These are phyloP conservation scores for Goniozus legneri DNA, from an alignment of 1,140 invertebrate species.

Conservation along the genomic window DNA sequence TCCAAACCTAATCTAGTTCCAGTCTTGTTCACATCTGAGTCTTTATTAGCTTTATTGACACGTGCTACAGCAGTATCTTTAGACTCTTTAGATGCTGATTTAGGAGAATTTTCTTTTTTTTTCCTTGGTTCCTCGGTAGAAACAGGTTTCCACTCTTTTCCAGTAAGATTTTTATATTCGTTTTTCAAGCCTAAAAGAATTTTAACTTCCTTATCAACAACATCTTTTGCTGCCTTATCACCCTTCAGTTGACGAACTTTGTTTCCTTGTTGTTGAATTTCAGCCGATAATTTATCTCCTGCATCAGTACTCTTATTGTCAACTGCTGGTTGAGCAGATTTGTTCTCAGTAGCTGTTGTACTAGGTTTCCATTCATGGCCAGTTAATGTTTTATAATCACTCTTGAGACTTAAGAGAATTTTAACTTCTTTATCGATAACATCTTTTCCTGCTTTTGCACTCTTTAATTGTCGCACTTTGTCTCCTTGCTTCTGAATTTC, in stretches of 20 bases:
- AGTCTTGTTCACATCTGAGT: slow-evolving; percentile 66
- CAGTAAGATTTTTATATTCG: slow-evolving; percentile 74
- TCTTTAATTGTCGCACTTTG: slow-evolving; percentile 49
- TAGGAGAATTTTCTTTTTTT: slow-evolving; percentile 26
- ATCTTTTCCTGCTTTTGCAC: slow-evolving; percentile 39
- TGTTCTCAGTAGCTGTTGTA: background rate
- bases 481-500: slow-evolving; percentile 26
- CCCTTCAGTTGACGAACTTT: slow-evolving; percentile 51
- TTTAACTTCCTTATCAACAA: slow-evolving; percentile 28
- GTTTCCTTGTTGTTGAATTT: slow-evolving; percentile 26
- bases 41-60: slow-evolving; percentile 19
- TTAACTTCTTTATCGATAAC: slow-evolving; percentile 21
- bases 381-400: slow-evolving; percentile 71
- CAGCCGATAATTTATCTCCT: slow-evolving; percentile 9
- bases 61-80: background rate
- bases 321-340: background rate
- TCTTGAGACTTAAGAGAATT: slow-evolving; percentile 69
- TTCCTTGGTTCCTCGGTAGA: slow-evolving; percentile 7
- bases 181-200: slow-evolving; percentile 71
- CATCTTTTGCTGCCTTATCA: slow-evolving; percentile 42
- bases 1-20: slow-evolving; percentile 91
- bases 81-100: slow-evolving; percentile 1
- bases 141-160: slow-evolving; percentile 52
- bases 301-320: background rate
- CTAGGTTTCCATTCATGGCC: slow-evolving; percentile 60